Conservation (phyloP, 2,888 invertebrate species). For the Tyria jacobaeae region DNA sequence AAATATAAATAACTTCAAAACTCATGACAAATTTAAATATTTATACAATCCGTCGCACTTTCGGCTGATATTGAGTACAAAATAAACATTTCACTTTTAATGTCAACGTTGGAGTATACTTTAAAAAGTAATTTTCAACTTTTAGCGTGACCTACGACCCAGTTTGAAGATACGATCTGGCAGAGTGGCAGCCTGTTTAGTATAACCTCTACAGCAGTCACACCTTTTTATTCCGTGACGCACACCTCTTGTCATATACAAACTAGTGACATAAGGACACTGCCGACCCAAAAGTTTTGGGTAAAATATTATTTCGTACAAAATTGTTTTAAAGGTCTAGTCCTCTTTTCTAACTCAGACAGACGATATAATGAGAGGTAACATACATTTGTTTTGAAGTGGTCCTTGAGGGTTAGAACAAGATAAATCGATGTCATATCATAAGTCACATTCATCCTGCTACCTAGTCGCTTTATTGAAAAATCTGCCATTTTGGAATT, state of each 20-base stretch:
- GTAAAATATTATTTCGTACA: conserved; percentile 2
- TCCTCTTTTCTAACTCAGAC: background rate
- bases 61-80: background rate
- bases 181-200: conserved; percentile 20
- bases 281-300: conserved; percentile 9
- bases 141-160: conserved; percentile 15
- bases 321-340: conserved; percentile 6
- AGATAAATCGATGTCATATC: background rate
- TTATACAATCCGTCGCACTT: background rate
- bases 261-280: conserved; percentile 19
- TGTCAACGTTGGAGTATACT: conserved; percentile 1
- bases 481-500: too few species aligned
- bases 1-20: background rate
- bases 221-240: conserved; percentile 26
- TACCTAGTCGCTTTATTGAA: background rate
- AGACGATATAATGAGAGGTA: background rate
- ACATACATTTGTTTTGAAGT: background rate
- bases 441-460: background rate
- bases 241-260: conserved; percentile 20
- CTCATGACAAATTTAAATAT: background rate
- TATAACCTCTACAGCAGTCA: conserved; percentile 18
- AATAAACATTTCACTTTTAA: conserved; percentile 6
- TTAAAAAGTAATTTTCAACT: conserved; percentile 16
- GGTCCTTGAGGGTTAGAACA: background rate
- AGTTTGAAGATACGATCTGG: conserved; percentile 22